These are phyloP conservation scores for Orchestes rusci DNA, from an alignment of 2,888 invertebrate species.

Conservation along the genomic window DNA sequence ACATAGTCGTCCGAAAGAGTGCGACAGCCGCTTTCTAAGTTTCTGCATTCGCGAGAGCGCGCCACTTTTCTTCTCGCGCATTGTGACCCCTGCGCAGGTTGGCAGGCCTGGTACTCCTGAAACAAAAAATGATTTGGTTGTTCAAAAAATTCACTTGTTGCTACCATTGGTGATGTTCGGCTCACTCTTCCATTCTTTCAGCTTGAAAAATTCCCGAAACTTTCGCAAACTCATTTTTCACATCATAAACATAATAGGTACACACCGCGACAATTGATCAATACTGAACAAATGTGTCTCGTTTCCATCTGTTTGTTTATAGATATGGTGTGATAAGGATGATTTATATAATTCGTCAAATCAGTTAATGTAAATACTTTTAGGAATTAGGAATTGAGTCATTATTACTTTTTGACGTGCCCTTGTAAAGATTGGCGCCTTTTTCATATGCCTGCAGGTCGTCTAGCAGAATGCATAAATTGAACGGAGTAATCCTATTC, in stretches of 20 bases:
- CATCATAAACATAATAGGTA: no score
- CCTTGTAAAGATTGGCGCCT: no score
- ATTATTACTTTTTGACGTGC: no score
- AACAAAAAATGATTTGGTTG: slow-evolving; percentile 34
- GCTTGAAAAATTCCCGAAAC: slow-evolving; percentile 5
- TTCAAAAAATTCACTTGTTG: no score
- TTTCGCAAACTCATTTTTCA: slow-evolving; percentile 10
- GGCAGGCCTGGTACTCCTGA: slow-evolving; percentile 41
- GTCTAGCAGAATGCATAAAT: no score
- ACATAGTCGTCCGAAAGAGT: slow-evolving; percentile 95
- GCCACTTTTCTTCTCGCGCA: slow-evolving; percentile 89
- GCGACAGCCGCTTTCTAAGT: slow-evolving; percentile 89
- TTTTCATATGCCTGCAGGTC: no score
- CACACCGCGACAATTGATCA: no score
- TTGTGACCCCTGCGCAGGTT: slow-evolving; percentile 63
- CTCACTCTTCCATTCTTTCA: slow-evolving; percentile 11
- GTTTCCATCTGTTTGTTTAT: slow-evolving; percentile 12
- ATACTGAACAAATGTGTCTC: no score
- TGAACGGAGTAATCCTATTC: no score
- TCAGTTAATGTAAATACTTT: no score
- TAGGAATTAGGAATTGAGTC: no score
- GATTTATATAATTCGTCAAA: slow-evolving; percentile 4
- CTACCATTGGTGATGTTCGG: no score
- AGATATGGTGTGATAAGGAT: slow-evolving; percentile 10
- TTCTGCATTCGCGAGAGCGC: slow-evolving; percentile 90